Base-by-base conservation (phyloP, 2,888 invertebrate genomes). In the Acleris cristana region DNA sequence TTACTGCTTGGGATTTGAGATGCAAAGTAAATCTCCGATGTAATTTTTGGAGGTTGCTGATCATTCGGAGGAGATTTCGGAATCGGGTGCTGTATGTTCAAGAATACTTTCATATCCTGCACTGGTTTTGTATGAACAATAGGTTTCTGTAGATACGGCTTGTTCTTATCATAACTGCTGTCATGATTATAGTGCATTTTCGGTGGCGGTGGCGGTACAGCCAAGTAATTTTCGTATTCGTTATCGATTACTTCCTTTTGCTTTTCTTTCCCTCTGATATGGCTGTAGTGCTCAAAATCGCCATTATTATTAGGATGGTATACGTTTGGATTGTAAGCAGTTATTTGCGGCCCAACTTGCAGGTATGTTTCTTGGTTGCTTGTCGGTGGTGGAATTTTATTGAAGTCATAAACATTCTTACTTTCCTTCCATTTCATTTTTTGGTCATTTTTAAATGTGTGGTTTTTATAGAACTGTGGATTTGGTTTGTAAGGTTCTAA, bases 21-120 rank as follows among this genome's bases (percentile, higher is more conserved):
- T 58, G 93, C 93, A 71, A 88, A 93, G 72, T 93, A 93, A 66
- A 93, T 86, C 77, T 93, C 93, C 26, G 93, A 93, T 10, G 93
- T 93, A 16, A 93, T 87, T 81, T 92, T 93, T 5, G 90, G 89
- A 18, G 90, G 90, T 44, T 78, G 64, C 69, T 87, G 84, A 57
- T 89, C 87, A 61, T 77, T 73, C 16, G 72, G 76, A 45, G 76
- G 71, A 55, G 72, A 57, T 58, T 82, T 83, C 4, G 91, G 85
- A 54, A 90, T 79, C 26, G 91, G 91, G 73, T 91, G 92, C 70
- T 91, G 89, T 73, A 90, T 83, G 71, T 91, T 91, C n/a, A 90
- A 78, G 72, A 88, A 89, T 34, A 91, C 87, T 75, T 90, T 92
- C 87, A 89, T 90, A 59, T 93, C 92, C 76, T 92, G 90, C 16